Conservation (phyloP, 1,140 invertebrate genomes). For the Drosophila leontia region DNA sequence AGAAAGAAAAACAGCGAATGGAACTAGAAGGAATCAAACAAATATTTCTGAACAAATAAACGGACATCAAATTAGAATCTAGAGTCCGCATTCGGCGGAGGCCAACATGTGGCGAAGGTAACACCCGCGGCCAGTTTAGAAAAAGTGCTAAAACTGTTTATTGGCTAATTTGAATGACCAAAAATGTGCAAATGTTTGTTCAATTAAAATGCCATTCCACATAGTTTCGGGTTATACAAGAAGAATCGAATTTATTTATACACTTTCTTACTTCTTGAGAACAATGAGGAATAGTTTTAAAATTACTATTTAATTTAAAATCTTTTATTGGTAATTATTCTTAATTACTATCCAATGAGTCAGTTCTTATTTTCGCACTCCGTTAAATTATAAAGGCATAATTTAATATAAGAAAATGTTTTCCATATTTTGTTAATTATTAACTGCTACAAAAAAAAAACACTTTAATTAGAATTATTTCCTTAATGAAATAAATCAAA, state of each 20-base stretch:
- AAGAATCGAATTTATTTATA: not conserved
- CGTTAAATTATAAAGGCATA: not conserved
- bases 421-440: not conserved
- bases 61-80: conserved; percentile 38
- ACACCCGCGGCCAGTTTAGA: conserved; percentile 3
- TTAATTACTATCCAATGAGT: not conserved
- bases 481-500: not conserved
- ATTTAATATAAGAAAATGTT: not conserved
- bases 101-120: conserved; percentile 30
- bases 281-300: not conserved
- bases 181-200: conserved; percentile 50
- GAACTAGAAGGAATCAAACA: conserved; percentile 29
- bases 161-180: conserved; percentile 30
- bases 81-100: not conserved
- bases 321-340: not conserved
- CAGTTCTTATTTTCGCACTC: not conserved
- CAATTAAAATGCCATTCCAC: conserved; percentile 52
- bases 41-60: conserved; percentile 73
- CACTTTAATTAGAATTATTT: not conserved
- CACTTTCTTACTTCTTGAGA: not conserved
- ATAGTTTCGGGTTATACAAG: conserved; percentile 5
- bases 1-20: conserved; percentile 17
- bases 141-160: conserved; percentile 34
- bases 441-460: too few relatives aligned
- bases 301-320: not conserved